These are phyloP conservation scores for Prorops nasuta DNA, from an alignment of 1,140 invertebrate genomes.

Conservation along the genomic window DNA sequence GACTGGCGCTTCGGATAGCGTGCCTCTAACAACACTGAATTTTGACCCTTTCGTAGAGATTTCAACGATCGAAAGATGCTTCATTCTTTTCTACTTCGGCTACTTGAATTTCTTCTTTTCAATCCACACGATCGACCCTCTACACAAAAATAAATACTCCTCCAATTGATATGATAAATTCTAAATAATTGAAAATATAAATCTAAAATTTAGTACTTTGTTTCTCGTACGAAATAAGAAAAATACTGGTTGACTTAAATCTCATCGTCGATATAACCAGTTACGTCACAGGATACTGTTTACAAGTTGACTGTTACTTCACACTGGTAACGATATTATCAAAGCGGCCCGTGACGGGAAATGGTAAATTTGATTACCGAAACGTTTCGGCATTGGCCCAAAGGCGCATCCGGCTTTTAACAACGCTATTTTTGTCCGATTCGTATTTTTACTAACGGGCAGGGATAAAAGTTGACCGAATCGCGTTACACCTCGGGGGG, in stretches of 20 bases:
- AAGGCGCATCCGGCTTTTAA: conserved; percentile 20
- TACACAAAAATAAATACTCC: no score
- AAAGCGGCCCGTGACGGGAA: not conserved
- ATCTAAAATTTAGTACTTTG: no score
- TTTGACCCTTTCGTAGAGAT: conserved; percentile 34
- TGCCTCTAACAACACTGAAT: conserved; percentile 14
- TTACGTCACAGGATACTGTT: no score
- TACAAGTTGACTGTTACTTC: not conserved
- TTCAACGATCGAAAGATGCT: no score
- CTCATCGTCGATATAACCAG: no score
- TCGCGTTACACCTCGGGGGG: conserved; percentile 7
- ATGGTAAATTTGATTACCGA: conserved; percentile 18
- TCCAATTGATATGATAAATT: no score
- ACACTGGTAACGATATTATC: not conserved
- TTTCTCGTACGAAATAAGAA: no score
- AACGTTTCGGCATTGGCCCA: not conserved
- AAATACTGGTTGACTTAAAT: no score
- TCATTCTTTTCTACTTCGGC: no score
- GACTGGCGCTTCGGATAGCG: conserved; percentile 15
- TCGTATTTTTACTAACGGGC: conserved; percentile 13
- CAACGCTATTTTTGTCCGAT: not conserved
- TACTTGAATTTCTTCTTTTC: no score
- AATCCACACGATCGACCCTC: no score
- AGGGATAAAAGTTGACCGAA: conserved; percentile 10
- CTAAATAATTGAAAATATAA: no score